Evolutionary conservation across 2,113 vertebrate genomes (phyloP), one percentile per base, ranked within the genome.

Genomic region (Gopherus evgoodei): DNA sequence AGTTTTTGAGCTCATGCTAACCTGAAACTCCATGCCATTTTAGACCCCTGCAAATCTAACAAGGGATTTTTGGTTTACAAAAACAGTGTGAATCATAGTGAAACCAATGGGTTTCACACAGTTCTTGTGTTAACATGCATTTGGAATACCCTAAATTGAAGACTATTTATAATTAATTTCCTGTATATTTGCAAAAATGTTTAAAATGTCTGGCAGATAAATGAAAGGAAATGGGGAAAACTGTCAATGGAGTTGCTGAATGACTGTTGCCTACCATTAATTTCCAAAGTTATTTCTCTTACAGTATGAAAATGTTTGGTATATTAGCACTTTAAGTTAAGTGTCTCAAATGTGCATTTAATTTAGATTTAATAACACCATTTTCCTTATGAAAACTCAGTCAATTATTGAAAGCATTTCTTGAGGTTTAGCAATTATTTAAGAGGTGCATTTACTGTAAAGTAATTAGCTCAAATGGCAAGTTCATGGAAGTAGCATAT

Each of bases 361-460:
- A 98, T 98, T 98, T 98, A 98, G 95, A 98, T 98, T 98, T 98
- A 98, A 98, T 98, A 98, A 98, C 96, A 96, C 95, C 92, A 96
- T 94, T 98, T 98, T 97, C 95, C 97, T 97, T 97, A 81, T 93
- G 98, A 97, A 98, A 98, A 97, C 96, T 92, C 96, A 96, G 96
- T 98, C 98, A 98, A 98, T 98, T 98, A 98, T 98, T 98, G 96
- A 98, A 98, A 98, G 95, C 96, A 92, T 97, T 98, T 98, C 97
- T 97, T 95, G 97, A 98, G 97, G 97, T 98, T 97, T 97, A 98
- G 98, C 98, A 98, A 98, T 98, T 98, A 98, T 98, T 98, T 97
- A 98, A 98, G 97, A 98, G 96, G 95, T 98, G 62, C 94, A 97
- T 98, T 98, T 98, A 97, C 97, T 96, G 97, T 96, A 94, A 97